Conservation (phyloP, 2,797 vertebrate species). For the Mormyrus hasselquistii region DNA sequence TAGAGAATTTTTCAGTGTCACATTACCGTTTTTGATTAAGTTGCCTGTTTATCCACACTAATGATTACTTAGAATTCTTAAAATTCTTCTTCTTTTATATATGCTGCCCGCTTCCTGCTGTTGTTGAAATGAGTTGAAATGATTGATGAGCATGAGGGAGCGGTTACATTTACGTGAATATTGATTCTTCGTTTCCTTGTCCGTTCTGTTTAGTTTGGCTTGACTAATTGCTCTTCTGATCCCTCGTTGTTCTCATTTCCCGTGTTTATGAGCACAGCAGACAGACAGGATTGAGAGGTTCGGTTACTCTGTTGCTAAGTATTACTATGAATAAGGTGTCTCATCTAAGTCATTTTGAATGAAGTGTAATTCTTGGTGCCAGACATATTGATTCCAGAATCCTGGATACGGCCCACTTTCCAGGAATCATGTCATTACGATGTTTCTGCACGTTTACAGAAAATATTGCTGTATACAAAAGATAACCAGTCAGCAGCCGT, state of each 20-base stretch:
- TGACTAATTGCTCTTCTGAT: neutral
- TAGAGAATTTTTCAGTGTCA: neutral
- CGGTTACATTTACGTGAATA: neutral
- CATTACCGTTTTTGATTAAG: neutral
- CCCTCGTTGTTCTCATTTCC: neutral
- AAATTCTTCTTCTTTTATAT: neutral
- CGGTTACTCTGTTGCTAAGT: neutral
- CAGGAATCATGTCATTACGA: neutral
- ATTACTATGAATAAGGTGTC: neutral
- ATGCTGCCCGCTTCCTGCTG: neutral
- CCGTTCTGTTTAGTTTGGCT: neutral
- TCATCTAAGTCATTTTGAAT: neutral
- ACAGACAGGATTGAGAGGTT: neutral
- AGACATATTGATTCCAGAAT: neutral
- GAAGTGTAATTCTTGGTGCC: neutral
- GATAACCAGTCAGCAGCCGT: neutral
- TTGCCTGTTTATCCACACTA: neutral
- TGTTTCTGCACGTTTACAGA: neutral
- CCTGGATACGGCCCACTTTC: neutral
- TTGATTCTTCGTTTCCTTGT: neutral
- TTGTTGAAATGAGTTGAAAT: neutral
- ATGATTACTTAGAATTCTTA: neutral
- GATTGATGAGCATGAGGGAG: neutral
- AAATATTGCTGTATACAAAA: neutral
- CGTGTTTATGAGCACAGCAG: neutral